phyloP scores from a whole-genome alignment of 2,113 vertebrate genomes.

The Perca flavescens region DNA sequence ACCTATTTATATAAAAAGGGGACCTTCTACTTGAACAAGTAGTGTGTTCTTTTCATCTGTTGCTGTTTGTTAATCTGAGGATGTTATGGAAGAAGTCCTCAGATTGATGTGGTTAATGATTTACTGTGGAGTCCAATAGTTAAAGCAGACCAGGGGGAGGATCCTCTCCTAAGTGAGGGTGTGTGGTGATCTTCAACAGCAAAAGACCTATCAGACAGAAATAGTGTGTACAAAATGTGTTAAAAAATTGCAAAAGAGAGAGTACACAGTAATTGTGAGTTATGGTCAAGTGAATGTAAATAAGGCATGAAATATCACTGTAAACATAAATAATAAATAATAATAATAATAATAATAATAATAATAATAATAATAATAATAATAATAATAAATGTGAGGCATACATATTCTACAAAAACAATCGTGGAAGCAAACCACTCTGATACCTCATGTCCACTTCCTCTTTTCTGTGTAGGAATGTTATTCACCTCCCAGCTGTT shows the following conservation, averaged over 20 bases:
- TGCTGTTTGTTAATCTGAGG: constrained; percentile 23
- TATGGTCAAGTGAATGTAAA: background rate
- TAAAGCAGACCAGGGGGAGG: constrained; percentile 28
- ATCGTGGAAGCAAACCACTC: background rate
- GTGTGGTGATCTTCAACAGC: constrained; percentile 14
- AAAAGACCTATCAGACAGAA: background rate
- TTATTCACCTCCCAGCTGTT: background rate
- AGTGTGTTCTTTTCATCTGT: background rate
- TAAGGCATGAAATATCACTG: background rate
- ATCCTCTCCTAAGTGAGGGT: constrained; percentile 2
- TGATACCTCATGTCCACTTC: background rate
- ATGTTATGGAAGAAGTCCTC: constrained; percentile 25
- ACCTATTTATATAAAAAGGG: background rate
- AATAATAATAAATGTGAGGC: too few relatives aligned
- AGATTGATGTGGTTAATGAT: constrained; percentile 66
- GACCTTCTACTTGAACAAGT: background rate
- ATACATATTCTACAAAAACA: background rate
- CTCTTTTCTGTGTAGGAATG: background rate
- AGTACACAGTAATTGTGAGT: background rate
- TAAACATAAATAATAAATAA: background rate
- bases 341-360: too few relatives aligned
- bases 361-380: too few relatives aligned
- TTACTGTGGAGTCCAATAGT: constrained; percentile 60
- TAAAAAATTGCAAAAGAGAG: background rate
- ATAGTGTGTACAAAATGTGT: background rate